Percentiles rank a stretch among this genome's conserved stretches.
Conservation (phyloP, 2,797 vertebrate species). For the Limosa lapponica region DNA sequence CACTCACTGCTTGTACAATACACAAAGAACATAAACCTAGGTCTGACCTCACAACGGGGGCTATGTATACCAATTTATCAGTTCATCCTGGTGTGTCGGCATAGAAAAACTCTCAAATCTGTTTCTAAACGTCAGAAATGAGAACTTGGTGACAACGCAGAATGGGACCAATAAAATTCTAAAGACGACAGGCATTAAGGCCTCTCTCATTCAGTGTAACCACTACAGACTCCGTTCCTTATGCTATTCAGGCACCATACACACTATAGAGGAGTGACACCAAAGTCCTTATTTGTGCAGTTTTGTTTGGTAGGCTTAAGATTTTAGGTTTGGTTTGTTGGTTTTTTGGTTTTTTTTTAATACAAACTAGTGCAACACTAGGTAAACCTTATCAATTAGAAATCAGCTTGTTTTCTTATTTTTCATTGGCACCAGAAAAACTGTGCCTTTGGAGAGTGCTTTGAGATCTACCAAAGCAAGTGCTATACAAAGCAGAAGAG, state of each 20-base stretch:
- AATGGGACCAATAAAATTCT: neutral
- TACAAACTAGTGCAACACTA: neutral
- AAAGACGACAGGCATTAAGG: neutral
- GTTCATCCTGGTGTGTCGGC: neutral
- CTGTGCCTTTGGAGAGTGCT: neutral
- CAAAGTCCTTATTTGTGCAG: neutral
- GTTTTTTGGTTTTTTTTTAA: neutral
- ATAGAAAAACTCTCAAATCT: neutral
- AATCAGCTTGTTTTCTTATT: neutral
- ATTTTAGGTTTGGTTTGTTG: neutral
- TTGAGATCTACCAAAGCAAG: neutral
- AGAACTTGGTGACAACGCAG: neutral
- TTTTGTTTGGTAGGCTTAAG: neutral
- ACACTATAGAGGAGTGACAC: neutral
- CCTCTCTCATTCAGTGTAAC: neutral
- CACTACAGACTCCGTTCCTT: neutral
- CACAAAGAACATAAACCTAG: neutral
- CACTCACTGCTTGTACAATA: neutral
- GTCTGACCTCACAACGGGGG: neutral
- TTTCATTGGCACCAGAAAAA: neutral
- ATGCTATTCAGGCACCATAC: neutral
- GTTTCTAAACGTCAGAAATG: neutral
- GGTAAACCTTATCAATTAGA: neutral
- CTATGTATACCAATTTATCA: neutral
- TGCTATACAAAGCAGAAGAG: neutral